These are phyloP conservation scores for Xiphorhynchus erythropygius DNA, from an alignment of 2,797 vertebrate genomes.

Conservation along the genomic window DNA sequence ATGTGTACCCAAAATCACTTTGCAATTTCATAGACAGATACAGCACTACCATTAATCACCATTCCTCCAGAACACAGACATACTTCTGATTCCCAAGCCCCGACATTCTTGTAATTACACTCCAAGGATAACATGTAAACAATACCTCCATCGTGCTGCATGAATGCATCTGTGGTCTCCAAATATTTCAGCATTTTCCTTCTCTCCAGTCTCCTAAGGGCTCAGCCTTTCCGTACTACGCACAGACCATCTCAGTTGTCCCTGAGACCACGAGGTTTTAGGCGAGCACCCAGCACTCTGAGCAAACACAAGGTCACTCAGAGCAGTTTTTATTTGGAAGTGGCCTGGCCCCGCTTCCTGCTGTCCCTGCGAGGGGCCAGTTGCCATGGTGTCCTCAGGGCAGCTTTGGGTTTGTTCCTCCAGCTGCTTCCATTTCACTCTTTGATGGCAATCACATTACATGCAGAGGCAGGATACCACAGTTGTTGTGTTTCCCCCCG, in stretches of 20 bases:
- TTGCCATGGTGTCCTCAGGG: slow-evolving; percentile 75
- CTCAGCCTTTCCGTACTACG: not conserved
- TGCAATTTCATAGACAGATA: not conserved
- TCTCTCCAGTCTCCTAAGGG: not conserved
- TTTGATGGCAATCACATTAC: slow-evolving; percentile 16
- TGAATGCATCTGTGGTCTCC: slow-evolving; percentile 76
- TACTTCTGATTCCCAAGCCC: not conserved
- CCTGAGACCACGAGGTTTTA: not conserved
- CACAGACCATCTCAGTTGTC: not conserved
- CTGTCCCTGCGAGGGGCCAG: slow-evolving; percentile 49
- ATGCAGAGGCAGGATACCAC: not conserved
- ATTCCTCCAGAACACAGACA: not conserved
- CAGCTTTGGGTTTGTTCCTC: slow-evolving; percentile 54
- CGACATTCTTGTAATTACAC: not conserved
- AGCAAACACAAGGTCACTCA: not conserved
- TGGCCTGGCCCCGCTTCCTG: not conserved
- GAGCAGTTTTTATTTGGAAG: not conserved
- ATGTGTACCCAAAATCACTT: not conserved
- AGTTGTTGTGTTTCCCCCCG: not conserved
- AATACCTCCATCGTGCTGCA: slow-evolving; percentile 73
- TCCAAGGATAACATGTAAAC: not conserved
- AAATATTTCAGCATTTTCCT: slow-evolving; percentile 75
- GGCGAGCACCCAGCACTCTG: not conserved
- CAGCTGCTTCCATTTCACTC: slow-evolving; percentile 63
- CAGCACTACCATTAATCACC: not conserved